Evolutionary conservation across 2,113 vertebrate genomes (phyloP), one percentile per base, ranked within the genome.

Genomic region (Entomyzon cyanotis): DNA sequence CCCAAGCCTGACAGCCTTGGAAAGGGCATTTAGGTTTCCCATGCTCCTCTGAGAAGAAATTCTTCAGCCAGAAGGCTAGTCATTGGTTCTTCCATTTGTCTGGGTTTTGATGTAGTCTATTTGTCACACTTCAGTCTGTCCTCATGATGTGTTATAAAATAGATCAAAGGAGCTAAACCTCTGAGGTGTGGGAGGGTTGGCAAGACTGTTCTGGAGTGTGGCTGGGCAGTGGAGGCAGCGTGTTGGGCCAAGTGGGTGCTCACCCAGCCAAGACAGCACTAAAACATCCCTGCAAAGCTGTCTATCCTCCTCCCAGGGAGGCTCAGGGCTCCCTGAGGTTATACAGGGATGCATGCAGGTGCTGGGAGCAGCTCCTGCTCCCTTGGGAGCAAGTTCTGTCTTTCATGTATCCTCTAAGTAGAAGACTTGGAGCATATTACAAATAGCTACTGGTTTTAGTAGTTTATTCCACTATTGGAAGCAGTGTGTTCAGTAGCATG

Each of bases 141-240:
- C 49, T 76, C 24, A 3, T 25, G 14, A 20, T 20, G 22, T 63
- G 44, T 59, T 89, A 59, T 52, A 58, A 83, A 84, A 41, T 1
- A 58, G 60, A 65, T 49, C 35, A 60, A 60, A 75, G 1, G 3
- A 74, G 44, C 24, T 80, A 27, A 87, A 44, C 14, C 10, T 70
- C 21, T 35, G 41, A 33, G 58, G 31, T 58, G 39, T 37, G 18
- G 37, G 35, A 37, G 5, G 27, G 31, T 12, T 59, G 69, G 35
- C 28, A 52, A 8, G 33, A 49, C 58, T 37, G 13, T 60, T 82
- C 62, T 56, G 52, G 67, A 64, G 67, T 0, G 3, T 10, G 30
- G 25, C 19, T 0, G 2, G 19, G 60, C 55, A 62, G 30, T 5
- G 1, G 37, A 68, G 73, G 30, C 46, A 65, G 81, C 0, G 0